These are phyloP conservation scores for Apogon hyalosoma DNA, from an alignment of 2,797 vertebrate genomes.

Conservation along the genomic window DNA sequence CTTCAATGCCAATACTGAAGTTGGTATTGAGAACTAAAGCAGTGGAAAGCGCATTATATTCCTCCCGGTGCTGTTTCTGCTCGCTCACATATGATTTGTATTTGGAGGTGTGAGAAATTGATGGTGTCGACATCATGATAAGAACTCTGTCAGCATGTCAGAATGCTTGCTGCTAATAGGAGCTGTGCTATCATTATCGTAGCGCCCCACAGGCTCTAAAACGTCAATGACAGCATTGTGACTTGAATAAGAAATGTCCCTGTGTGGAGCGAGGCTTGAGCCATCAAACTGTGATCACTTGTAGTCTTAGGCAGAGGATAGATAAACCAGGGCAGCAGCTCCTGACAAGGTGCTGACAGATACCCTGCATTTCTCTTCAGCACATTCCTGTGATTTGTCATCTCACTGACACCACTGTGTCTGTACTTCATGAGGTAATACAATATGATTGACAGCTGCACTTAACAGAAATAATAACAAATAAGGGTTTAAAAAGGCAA, in stretches of 20 bases:
- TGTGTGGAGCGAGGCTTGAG: constrained; percentile 59
- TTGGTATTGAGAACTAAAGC: constrained; percentile 22
- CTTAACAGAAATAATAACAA: constrained; percentile 31
- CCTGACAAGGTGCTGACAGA: constrained; percentile 74
- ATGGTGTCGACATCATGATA: constrained; percentile 54
- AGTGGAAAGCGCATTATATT: constrained; percentile 27
- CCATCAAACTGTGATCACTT: constrained; percentile 83
- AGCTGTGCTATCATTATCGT: constrained; percentile 57
- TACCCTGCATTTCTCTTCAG: constrained; percentile 49
- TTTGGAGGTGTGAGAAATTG: constrained; percentile 56
- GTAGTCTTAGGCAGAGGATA: constrained; percentile 66
- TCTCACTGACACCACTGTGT: constrained; percentile 57
- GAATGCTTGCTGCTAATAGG: constrained; percentile 67
- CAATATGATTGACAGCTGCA: constrained; percentile 57
- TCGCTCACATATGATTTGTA: constrained; percentile 45
- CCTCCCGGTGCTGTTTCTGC: neutral
- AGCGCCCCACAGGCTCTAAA: constrained; percentile 61
- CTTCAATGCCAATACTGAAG: constrained; percentile 20
- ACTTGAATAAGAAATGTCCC: constrained; percentile 80
- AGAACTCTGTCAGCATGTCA: constrained; percentile 63
- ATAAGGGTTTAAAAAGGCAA: constrained; percentile 22
- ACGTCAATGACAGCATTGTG: constrained; percentile 73
- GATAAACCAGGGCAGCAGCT: constrained; percentile 64
- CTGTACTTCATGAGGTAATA: constrained; percentile 65
- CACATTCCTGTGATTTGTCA: constrained; percentile 72